Conservation (phyloP, 2,113 vertebrate genomes). For the Campylomormyrus tamandua region DNA sequence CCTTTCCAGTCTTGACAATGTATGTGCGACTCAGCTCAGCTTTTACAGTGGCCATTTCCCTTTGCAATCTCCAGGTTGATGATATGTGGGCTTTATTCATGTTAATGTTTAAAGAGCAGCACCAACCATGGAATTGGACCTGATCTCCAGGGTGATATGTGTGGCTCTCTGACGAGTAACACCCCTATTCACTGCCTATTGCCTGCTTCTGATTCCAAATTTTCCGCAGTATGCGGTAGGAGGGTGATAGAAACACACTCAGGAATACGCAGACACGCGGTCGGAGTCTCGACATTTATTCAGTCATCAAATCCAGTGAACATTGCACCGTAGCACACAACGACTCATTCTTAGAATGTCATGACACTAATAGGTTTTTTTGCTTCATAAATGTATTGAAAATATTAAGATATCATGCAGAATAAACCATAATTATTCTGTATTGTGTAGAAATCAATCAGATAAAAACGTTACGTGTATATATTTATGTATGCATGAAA, state of each 20-base stretch:
- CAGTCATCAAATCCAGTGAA: constrained; percentile 94
- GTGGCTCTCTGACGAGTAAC: background rate
- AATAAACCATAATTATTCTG: constrained; percentile 76
- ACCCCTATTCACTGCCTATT: background rate
- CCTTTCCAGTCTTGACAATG: background rate
- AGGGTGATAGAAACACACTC: background rate
- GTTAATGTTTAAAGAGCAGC: background rate
- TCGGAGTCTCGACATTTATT: constrained; percentile 79
- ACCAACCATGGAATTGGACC: background rate
- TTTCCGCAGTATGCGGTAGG: background rate
- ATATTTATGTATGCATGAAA: constrained; percentile 9
- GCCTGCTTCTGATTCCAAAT: background rate
- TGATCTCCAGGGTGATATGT: background rate
- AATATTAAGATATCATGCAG: constrained; percentile 85
- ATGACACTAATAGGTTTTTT: constrained; percentile 77
- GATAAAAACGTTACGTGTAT: constrained; percentile 45
- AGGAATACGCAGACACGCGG: constrained; percentile 19
- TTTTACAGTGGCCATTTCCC: background rate
- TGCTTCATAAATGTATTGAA: constrained; percentile 82
- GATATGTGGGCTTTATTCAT: background rate
- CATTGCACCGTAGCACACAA: constrained; percentile 93
- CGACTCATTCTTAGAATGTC: constrained; percentile 89
- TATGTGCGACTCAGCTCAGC: background rate
- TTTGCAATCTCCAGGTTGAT: background rate
- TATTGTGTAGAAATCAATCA: constrained; percentile 83